A percentile compares a stretch with the other conserved stretches of the same genome.
phyloP scores from a whole-genome alignment of 2,797 vertebrate genomes.

The Myripristis jacobus region DNA sequence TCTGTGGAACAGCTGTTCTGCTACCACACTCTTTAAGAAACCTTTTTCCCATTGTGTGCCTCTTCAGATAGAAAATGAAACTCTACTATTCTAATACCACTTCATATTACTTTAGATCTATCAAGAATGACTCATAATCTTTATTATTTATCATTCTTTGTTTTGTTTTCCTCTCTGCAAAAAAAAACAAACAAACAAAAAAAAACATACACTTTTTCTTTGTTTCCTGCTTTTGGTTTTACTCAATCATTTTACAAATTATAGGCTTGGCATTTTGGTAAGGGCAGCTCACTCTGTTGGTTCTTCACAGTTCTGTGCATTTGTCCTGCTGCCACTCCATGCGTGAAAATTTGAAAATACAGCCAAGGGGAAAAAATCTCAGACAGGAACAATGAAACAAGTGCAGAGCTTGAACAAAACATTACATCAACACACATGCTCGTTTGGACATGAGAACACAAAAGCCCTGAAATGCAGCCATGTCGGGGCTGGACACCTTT shows the following conservation, averaged over 20 bases:
- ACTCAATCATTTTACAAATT: conserved; percentile 66
- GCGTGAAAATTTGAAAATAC: conserved; percentile 57
- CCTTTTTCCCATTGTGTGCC: neutral
- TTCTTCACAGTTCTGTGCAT: conserved; percentile 77
- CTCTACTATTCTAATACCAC: neutral
- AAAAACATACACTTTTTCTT: too few relatives aligned
- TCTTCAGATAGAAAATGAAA: neutral
- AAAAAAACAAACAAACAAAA: neutral
- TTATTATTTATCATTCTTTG: neutral
- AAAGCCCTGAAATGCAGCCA: conserved; percentile 34
- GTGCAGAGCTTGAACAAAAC: conserved; percentile 12
- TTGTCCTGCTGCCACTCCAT: conserved; percentile 66
- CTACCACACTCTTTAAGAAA: neutral
- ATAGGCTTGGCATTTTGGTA: conserved; percentile 71
- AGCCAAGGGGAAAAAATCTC: conserved; percentile 28
- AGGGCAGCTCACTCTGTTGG: conserved; percentile 60
- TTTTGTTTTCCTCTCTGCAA: neutral
- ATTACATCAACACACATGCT: conserved; percentile 18
- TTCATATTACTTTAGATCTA: neutral
- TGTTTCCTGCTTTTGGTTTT: neutral
- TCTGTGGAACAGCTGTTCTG: neutral
- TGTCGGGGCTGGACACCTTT: conserved; percentile 33
- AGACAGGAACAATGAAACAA: conserved; percentile 40
- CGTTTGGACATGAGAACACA: conserved; percentile 40
- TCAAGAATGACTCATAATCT: neutral